Evolutionary conservation across 2,888 invertebrate species (phyloP).

Genomic region (Nemapogon koenigi): DNA sequence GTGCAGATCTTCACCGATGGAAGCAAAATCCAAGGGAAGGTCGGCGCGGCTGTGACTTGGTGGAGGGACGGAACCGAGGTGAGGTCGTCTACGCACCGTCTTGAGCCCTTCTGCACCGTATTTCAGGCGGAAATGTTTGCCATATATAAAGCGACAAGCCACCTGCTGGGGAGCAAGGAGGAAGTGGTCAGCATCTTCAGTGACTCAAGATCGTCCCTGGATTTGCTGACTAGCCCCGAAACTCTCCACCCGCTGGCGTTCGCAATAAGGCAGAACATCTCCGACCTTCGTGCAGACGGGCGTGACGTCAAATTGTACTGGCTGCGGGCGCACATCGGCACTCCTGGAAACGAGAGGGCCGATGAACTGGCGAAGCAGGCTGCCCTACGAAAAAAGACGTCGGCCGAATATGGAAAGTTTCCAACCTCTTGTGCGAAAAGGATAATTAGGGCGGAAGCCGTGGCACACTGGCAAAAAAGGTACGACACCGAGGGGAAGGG

Average conservation of each 20-base stretch:
- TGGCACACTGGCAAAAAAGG: slow-evolving; percentile 2
- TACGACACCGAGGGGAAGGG: neutral
- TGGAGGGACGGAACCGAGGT: neutral
- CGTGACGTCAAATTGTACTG: slow-evolving; percentile 1
- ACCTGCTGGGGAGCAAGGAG: neutral
- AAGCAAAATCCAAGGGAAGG: neutral
- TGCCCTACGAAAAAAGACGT: neutral
- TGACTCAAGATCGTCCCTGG: neutral
- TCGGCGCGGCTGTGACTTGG: neutral
- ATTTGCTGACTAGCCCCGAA: neutral
- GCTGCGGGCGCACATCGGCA: neutral
- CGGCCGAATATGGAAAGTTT: neutral
- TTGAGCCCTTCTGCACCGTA: slow-evolving; percentile 1
- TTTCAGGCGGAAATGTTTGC: neutral
- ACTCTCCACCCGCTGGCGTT: neutral
- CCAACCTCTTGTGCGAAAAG: slow-evolving; percentile 2
- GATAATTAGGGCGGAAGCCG: neutral
- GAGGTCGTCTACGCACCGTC: neutral
- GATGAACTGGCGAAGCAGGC: slow-evolving; percentile 4
- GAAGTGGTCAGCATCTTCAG: neutral
- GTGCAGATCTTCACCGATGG: neutral
- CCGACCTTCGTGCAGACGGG: neutral
- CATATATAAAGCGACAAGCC: neutral
- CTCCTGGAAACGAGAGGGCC: slow-evolving; percentile 1
- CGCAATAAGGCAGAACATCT: neutral